These are phyloP conservation scores for Lasioglossum albipes DNA, from an alignment of 1,140 invertebrate genomes.

Conservation along the genomic window DNA sequence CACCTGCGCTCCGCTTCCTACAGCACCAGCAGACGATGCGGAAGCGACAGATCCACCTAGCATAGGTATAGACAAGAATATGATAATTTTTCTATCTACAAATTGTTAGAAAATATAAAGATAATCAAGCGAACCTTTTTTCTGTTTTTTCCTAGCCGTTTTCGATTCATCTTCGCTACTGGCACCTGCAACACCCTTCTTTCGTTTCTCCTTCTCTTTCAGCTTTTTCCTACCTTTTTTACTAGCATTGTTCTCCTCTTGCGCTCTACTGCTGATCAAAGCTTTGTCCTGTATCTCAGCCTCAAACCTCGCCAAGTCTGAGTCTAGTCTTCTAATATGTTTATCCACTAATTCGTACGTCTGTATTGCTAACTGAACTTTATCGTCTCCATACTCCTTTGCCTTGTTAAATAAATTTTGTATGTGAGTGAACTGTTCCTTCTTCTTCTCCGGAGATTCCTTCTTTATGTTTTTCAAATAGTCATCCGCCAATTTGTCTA, in stretches of 20 bases:
- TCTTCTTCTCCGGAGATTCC: conserved; percentile 86
- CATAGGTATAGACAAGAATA: background rate
- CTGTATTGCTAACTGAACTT: conserved; percentile 98
- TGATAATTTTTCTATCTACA: conserved; percentile 3
- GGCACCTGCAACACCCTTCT: conserved; percentile 80
- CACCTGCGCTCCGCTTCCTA: conserved; percentile 80
- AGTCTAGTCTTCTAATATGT: conserved; percentile 96
- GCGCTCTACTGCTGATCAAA: conserved; percentile 84
- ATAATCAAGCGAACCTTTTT: conserved; percentile 80
- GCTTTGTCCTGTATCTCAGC: conserved; percentile 98
- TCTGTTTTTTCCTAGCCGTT: conserved; percentile 85
- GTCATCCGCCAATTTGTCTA: conserved; percentile 92
- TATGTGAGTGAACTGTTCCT: conserved; percentile 91
- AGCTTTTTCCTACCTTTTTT: conserved; percentile 87
- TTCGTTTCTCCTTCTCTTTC: conserved; percentile 83
- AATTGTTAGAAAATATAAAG: conserved; percentile 4
- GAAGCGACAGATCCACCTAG: conserved; percentile 77
- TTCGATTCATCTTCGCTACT: conserved; percentile 82
- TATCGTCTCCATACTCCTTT: conserved; percentile 97
- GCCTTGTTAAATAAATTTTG: conserved; percentile 93
- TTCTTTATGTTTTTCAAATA: conserved; percentile 86
- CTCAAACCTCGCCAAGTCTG: conserved; percentile 97
- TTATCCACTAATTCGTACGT: conserved; percentile 99
- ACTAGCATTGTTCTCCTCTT: conserved; percentile 81
- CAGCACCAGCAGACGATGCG: conserved; percentile 77